Conservation (phyloP, 2,888 invertebrate species). For the Copidosoma aretas region DNA sequence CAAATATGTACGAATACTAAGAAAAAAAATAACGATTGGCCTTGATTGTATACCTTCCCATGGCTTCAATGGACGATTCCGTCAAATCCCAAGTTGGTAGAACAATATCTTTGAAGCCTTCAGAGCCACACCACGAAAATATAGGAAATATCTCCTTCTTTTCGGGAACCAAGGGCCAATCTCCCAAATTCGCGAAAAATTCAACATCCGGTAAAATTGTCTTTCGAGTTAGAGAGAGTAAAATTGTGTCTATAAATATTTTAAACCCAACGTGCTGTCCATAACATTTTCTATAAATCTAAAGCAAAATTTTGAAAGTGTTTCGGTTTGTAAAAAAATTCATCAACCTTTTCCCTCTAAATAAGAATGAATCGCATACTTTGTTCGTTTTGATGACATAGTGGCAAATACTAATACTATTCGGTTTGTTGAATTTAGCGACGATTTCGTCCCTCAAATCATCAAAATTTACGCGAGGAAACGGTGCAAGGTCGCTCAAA, state of each 20-base stretch:
- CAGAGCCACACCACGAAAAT: conserved; percentile 96
- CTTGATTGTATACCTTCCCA: conserved; percentile 76
- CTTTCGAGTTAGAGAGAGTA: conserved; percentile 83
- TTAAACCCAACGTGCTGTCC: conserved; percentile 96
- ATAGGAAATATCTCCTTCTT: conserved; percentile 74
- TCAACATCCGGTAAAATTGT: conserved; percentile 84
- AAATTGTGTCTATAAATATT: conserved; percentile 89
- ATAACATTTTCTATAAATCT: conserved; percentile 85
- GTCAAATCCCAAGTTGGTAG: conserved; percentile 96
- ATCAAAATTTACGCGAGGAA: conserved; percentile 75
- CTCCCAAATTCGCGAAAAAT: conserved; percentile 90
- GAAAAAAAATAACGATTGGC: too few species aligned
- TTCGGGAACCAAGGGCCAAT: conserved; percentile 83
- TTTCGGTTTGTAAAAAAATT: conserved; percentile 1
- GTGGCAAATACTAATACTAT: conserved; percentile 87
- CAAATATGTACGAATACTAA: too few species aligned
- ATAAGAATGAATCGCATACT: conserved; percentile 39
- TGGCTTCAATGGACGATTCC: conserved; percentile 88
- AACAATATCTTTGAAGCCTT: conserved; percentile 83
- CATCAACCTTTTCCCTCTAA: not conserved
- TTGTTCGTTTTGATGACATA: conserved; percentile 84
- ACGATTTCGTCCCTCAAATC: conserved; percentile 70
- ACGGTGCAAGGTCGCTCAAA: conserved; percentile 72
- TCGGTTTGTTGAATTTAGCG: conserved; percentile 77
- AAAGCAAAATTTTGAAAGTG: conserved; percentile 35